Conservation (phyloP, 2,888 invertebrate genomes). For the Andricus curvator region DNA sequence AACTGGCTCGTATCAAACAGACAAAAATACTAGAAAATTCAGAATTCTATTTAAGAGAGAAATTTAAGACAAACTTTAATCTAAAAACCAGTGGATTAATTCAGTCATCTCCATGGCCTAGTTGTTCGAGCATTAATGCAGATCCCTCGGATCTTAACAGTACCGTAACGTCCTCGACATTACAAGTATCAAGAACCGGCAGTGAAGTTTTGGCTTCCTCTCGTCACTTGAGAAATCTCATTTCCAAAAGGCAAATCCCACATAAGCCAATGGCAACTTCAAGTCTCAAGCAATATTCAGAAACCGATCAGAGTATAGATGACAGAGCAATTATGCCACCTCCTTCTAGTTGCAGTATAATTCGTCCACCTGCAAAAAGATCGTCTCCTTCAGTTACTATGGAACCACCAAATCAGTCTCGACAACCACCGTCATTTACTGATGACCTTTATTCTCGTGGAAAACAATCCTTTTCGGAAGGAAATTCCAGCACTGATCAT, state of each 20-base stretch:
- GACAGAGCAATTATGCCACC: conserved; percentile 67
- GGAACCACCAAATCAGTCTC: neutral
- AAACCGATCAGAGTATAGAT: conserved; percentile 20
- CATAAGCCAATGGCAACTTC: conserved; percentile 58
- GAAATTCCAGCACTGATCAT: neutral
- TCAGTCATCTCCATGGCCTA: conserved; percentile 54
- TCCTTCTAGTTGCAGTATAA: conserved; percentile 48
- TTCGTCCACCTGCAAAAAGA: conserved; percentile 22
- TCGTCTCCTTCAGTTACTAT: conserved; percentile 14
- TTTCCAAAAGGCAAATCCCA: conserved; percentile 46
- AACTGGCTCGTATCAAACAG: conserved; percentile 49
- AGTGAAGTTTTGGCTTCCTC: conserved; percentile 69
- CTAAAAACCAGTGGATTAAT: conserved; percentile 42
- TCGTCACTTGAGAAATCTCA: conserved; percentile 63
- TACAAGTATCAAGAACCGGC: conserved; percentile 54
- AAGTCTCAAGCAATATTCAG: conserved; percentile 59
- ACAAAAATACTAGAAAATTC: conserved; percentile 45
- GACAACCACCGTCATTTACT: neutral
- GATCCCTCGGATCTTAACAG: conserved; percentile 59
- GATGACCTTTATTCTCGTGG: too few species aligned
- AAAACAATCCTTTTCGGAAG: neutral
- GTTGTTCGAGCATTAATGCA: conserved; percentile 63
- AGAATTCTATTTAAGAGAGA: neutral
- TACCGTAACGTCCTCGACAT: conserved; percentile 42
- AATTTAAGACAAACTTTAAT: neutral